These are phyloP conservation scores for Heliconius congener DNA, from an alignment of 1,140 invertebrate genomes.

Conservation along the genomic window DNA sequence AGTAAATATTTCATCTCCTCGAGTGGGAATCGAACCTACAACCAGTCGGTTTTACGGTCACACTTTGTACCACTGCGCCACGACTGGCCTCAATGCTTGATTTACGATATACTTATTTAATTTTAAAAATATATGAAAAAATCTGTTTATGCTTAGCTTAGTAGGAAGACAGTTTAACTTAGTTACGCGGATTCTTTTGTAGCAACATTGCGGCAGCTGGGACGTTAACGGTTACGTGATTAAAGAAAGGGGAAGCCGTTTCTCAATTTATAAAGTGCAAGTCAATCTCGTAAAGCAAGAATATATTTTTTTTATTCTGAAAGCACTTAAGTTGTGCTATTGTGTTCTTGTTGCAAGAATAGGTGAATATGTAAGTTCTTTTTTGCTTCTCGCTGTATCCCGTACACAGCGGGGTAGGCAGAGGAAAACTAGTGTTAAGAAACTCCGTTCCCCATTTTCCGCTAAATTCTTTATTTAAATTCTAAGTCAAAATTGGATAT, in stretches of 20 bases:
- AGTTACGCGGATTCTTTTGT: background rate
- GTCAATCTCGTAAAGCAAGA: background rate
- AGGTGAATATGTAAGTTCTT: too few relatives aligned
- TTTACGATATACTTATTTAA: background rate
- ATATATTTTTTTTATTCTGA: background rate
- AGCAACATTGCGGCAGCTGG: background rate
- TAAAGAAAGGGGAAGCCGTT: background rate
- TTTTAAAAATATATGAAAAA: background rate
- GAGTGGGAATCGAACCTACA: too few relatives aligned
- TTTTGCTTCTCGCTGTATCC: background rate
- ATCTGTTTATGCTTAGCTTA: background rate
- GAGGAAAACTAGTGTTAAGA: background rate
- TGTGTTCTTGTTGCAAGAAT: too few relatives aligned
- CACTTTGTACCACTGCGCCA: too few relatives aligned
- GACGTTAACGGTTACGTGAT: slow-evolving; percentile 4
- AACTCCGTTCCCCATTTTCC: too few relatives aligned
- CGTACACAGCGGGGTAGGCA: too few relatives aligned
- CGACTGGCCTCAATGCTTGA: too few relatives aligned
- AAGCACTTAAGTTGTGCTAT: too few relatives aligned
- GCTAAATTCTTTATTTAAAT: too few relatives aligned
- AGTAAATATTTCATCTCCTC: too few relatives aligned
- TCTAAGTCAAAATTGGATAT: too few relatives aligned
- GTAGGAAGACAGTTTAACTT: background rate
- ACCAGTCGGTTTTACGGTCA: too few relatives aligned
- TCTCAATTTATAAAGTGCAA: slow-evolving; percentile 3